A percentile compares a stretch with the other conserved stretches of the same genome.
Evolutionary conservation across 2,797 vertebrate species (phyloP).

Genomic region (Acanthornis magna): DNA sequence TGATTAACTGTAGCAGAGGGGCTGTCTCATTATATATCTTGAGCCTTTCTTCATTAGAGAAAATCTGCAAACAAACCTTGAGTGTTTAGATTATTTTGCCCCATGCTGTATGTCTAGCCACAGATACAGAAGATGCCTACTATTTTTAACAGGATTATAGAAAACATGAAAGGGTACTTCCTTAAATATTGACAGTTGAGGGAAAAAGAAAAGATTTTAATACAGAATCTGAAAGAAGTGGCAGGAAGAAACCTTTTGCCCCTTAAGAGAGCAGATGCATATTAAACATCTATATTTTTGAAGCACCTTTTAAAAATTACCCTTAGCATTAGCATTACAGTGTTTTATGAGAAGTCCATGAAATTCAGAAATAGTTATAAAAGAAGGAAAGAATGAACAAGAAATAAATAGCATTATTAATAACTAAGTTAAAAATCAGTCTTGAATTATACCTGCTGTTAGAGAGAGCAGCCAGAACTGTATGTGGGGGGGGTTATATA

Average conservation of each 20-base stretch:
- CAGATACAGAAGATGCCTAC: background rate
- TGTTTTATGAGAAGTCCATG: background rate
- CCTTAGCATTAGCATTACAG: background rate
- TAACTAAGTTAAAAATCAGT: background rate
- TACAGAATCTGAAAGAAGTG: background rate
- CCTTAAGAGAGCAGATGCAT: conserved; percentile 36
- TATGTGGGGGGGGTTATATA: background rate
- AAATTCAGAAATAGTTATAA: background rate
- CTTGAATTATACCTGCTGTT: background rate
- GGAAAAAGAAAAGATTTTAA: background rate
- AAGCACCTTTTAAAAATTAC: conserved; percentile 21
- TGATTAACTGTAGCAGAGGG: conserved; percentile 50
- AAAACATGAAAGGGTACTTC: background rate
- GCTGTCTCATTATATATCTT: conserved; percentile 38
- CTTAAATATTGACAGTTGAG: conserved; percentile 18
- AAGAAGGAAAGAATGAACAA: background rate
- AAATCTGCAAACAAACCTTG: conserved; percentile 55
- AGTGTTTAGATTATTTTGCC: conserved; percentile 40
- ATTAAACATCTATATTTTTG: conserved; percentile 24
- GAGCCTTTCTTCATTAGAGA: conserved; percentile 54
- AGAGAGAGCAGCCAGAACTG: background rate
- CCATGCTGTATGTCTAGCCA: background rate
- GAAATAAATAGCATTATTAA: background rate
- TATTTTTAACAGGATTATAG: conserved; percentile 27
- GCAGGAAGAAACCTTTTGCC: conserved; percentile 34